Conservation (phyloP, 2,797 vertebrate genomes). For the Scolopax rusticola region DNA sequence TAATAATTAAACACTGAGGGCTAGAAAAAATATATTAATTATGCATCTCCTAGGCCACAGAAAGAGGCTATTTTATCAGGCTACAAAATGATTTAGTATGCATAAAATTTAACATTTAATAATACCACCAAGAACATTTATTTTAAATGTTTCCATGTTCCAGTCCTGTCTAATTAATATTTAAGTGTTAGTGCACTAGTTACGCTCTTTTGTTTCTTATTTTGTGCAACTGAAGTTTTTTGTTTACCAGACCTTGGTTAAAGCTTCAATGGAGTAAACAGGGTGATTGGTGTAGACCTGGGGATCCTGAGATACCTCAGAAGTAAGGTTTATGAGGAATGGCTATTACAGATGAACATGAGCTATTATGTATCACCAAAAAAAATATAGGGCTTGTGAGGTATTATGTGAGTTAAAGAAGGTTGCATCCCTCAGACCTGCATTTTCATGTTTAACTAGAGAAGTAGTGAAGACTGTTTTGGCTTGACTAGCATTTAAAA, state of each 20-base stretch:
- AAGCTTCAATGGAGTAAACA: background rate
- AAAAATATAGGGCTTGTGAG: background rate
- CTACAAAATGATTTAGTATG: slow-evolving; percentile 34
- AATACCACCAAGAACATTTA: slow-evolving; percentile 26
- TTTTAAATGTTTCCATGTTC: slow-evolving; percentile 33
- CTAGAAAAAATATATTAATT: slow-evolving; percentile 59
- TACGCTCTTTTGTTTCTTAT: slow-evolving; percentile 18
- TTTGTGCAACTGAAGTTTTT: background rate
- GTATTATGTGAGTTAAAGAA: background rate
- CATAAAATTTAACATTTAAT: slow-evolving; percentile 39
- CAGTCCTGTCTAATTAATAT: slow-evolving; percentile 18
- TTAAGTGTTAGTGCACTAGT: background rate
- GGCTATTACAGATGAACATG: background rate
- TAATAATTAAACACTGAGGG: slow-evolving; percentile 53
- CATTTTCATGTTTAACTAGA: background rate
- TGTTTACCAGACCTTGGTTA: background rate
- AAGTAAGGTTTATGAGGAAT: background rate
- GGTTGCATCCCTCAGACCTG: background rate
- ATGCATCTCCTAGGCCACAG: slow-evolving; percentile 50
- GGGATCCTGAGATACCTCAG: background rate
- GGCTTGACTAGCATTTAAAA: background rate
- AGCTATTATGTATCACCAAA: background rate
- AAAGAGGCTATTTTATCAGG: slow-evolving; percentile 7
- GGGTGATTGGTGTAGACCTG: background rate
- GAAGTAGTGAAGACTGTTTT: background rate